Evolutionary conservation across 2,797 vertebrate species (phyloP), one percentile per base, ranked within the genome.

Genomic region (Perodicticus potto): DNA sequence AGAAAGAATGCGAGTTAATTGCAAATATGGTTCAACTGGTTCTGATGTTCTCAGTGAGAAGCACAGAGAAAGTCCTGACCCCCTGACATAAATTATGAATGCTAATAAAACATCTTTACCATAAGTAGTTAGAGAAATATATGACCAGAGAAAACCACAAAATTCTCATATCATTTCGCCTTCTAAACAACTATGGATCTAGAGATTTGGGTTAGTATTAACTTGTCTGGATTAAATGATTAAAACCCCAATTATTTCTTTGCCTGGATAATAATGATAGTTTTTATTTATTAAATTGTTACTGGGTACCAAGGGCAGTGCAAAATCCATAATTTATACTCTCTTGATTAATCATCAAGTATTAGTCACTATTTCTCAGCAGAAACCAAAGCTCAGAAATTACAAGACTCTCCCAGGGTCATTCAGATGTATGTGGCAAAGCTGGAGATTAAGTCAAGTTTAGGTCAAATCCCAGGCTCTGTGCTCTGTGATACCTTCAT

Each of bases 351-450:
- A 45, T 55, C 59, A 27, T 82, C 61, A 45, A 77, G 22, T 80
- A 70, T 80, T 73, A 78, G 45, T 83, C 86, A 45, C n/a, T 34
- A 7, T 34, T 89, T 80, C 65, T 96, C 40, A 86, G 76, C 25
- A 69, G n/a, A 91, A 95, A 87, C 12, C 72, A 59, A 77, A 59
- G 14, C 82, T 91, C 63, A 72, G 34, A 78, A 12, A 34, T 43
- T 37, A 17, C 53, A 85, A 95, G 95, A 96, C 61, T 96, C 97
- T 45, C 82, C 95, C 95, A 90, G 82, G 94, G 89, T 86, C 61
- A 93, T 78, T 37, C 53, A 69, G 23, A 14, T 74, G 9, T n/a
- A 1, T 0, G 0, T 27, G 65, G 77, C n/a, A n/a, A 70, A 95
- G 29, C n/a, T 37, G 70, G 4, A 7, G 22, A 19, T 37, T 61